These are phyloP conservation scores for Arbacia lixula DNA, from an alignment of 53 echinoderm and acorn worm species.

Conservation along the genomic window DNA sequence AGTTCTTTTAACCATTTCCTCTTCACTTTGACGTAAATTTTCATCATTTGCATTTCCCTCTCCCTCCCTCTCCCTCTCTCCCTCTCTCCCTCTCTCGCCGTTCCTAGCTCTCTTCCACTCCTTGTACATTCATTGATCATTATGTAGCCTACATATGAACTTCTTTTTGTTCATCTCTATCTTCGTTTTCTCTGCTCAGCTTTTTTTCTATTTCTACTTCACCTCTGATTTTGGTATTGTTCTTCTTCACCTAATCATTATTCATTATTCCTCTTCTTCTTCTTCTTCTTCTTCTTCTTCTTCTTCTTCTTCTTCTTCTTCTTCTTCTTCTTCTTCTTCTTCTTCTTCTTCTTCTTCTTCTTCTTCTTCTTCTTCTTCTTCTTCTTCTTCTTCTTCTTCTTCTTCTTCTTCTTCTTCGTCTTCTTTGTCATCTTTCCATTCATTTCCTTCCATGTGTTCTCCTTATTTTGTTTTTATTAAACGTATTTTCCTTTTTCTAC, in stretches of 20 bases:
- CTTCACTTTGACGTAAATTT: too few relatives aligned
- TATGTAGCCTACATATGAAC: too few relatives aligned
- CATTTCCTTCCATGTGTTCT: background rate
- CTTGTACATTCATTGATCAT: background rate
- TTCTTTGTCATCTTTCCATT: background rate
- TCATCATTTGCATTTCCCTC: too few relatives aligned
- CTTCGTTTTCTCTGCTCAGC: too few relatives aligned
- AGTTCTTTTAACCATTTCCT: too few relatives aligned
- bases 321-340: conserved; percentile 21
- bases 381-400: too few relatives aligned
- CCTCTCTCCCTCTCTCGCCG: too few relatives aligned
- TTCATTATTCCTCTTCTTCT: background rate
- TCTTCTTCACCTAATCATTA: background rate
- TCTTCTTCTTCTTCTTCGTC: background rate
- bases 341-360: background rate
- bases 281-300: background rate
- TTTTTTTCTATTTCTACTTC: background rate
- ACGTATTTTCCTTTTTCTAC: background rate
- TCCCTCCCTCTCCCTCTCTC: too few relatives aligned
- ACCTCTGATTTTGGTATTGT: background rate
- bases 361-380: background rate
- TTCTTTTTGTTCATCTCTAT: too few relatives aligned
- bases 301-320: conserved; percentile 9
- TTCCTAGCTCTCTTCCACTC: background rate
- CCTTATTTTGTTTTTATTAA: background rate